phyloP scores from a whole-genome alignment of 2,113 vertebrate genomes.

The Prolemur simus region DNA sequence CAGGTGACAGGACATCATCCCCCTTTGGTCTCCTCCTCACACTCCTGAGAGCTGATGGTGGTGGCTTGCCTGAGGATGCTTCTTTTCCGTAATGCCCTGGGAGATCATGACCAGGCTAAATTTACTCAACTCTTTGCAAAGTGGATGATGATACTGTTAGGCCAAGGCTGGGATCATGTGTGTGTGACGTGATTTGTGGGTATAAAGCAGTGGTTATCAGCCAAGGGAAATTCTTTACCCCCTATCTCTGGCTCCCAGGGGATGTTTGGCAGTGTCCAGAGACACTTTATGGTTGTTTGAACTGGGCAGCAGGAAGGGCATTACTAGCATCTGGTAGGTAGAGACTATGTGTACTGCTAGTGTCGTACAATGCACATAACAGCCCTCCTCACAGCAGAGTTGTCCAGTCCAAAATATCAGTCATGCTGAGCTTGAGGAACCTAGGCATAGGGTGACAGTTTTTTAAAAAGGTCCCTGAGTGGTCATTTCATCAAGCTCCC shows the following conservation, averaged over 20 bases:
- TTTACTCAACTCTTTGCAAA: background rate
- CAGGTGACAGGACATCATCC: background rate
- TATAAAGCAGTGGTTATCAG: background rate
- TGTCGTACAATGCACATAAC: fast-evolving
- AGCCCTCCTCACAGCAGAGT: background rate
- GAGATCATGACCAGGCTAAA: background rate
- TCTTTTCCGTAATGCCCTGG: background rate
- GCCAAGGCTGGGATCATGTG: background rate
- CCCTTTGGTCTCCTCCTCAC: background rate
- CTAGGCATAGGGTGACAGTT: background rate
- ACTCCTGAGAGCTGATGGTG: background rate
- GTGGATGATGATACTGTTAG: background rate
- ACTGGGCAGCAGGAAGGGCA: background rate
- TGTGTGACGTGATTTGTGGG: background rate
- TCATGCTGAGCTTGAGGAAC: background rate
- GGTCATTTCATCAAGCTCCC: background rate
- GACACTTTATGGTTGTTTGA: background rate
- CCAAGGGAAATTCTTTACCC: background rate
- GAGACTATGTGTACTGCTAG: background rate
- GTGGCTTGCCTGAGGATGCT: background rate
- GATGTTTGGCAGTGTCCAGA: background rate
- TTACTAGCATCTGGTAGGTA: background rate
- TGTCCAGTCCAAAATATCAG: fast-evolving
- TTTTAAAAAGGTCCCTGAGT: background rate
- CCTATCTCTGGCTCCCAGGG: background rate